Percentiles rank a stretch among this genome's conserved stretches.
Conservation (phyloP, 2,797 vertebrate species). For the Ctenopoma multispine region DNA sequence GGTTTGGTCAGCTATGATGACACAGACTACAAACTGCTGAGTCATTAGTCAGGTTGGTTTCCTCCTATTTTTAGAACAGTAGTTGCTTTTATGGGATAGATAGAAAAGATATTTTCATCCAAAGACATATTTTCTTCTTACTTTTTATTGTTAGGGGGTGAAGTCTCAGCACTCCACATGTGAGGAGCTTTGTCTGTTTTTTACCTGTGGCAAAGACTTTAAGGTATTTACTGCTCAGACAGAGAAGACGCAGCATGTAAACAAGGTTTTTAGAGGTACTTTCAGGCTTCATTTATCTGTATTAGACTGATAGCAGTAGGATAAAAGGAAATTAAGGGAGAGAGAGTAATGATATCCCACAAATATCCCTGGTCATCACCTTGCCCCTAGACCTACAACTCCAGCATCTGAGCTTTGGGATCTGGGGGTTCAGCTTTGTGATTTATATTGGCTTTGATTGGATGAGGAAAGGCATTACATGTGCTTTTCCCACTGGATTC, state of each 20-base stretch:
- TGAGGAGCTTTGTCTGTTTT: background rate
- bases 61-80: too few relatives aligned
- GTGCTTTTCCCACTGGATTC: slow-evolving; percentile 16
- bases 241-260: background rate
- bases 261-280: background rate
- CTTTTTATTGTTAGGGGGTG: background rate
- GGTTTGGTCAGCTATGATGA: too few relatives aligned
- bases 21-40: too few relatives aligned
- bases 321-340: background rate
- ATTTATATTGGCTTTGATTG: slow-evolving; percentile 26
- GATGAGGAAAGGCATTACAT: slow-evolving; percentile 18
- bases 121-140: too few relatives aligned
- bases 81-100: too few relatives aligned
- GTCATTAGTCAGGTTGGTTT: too few relatives aligned
- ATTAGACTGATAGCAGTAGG: background rate
- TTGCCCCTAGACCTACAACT: background rate
- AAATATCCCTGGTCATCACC: background rate
- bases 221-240: background rate
- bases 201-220: background rate
- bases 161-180: too few relatives aligned
- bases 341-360: background rate
- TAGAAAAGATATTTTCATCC: too few relatives aligned
- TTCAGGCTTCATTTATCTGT: background rate
- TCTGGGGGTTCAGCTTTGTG: background rate
- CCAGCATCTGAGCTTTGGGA: slow-evolving; percentile 7